Evolutionary conservation across 2,113 vertebrate species (phyloP), one percentile per base, ranked within the genome.

Genomic region (Paramisgurnus dabryanus): DNA sequence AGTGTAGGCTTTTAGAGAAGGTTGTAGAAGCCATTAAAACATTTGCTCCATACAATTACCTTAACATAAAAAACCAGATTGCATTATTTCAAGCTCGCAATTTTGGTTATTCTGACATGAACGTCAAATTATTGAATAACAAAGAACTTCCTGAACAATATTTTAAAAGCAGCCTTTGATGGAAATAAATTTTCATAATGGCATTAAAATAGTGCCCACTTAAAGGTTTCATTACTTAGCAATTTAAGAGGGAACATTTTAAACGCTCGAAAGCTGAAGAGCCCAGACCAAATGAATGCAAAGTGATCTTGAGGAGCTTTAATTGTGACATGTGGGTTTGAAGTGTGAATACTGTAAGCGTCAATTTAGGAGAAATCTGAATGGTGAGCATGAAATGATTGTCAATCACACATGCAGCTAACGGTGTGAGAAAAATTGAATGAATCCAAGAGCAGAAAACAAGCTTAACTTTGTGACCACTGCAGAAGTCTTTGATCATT

Each of bases 1-100:
- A 80, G 78, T 82, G 53, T 80, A 72, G 80, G 45, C 72, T 43
- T 72, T 82, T 82, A 82, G 67, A 57, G 49, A 76, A 72, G 66
- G 76, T 76, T 82, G 80, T 68, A 67, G 67, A 71, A 80, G 61
- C 43, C 43, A 58, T 79, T 78, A 63, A 61, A 66, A 77, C 75
- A 67, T 60, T 57, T 68, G 64, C 67, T 60, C 58, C 71, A 22
- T 5, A 57, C 73, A 67, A 45, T 61, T 67, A 65, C 43, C 67
- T 55, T 55, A 70, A 70, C 60, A 83, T 76, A 79, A 79, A 22
- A 83, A 80, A 78, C 53, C 45, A 76, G 65, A 77, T 12, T 1
- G 18, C 6, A 6, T 7, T 50, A 50, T 74, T 77, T 77, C 66
- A 77, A 65, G 17, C 27, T 66, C 1, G 34, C 74, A 77, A 77